phyloP scores from a whole-genome alignment of 2,797 vertebrate species.

The Esox masquinongy region DNA sequence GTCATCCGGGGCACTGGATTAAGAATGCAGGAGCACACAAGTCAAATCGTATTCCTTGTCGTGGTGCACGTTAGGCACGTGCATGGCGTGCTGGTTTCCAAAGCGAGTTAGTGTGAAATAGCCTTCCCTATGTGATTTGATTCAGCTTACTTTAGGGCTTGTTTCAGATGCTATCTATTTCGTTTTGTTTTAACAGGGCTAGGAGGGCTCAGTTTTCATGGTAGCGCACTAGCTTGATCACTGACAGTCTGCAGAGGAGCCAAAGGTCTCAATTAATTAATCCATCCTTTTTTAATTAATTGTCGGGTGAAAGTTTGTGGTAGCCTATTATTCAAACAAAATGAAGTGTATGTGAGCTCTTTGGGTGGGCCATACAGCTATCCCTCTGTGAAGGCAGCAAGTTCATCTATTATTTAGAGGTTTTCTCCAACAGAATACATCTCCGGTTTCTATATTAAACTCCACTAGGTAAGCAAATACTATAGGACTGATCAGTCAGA shows the following conservation, averaged over 20 bases:
- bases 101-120: constrained; percentile 38
- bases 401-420: constrained; percentile 82
- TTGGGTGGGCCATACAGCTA: constrained; percentile 50
- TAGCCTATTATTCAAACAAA: neutral
- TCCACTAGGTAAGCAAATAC: constrained; percentile 67
- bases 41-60: constrained; percentile 41
- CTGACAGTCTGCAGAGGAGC: neutral
- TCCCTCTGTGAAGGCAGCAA: constrained; percentile 71
- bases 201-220: neutral
- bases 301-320: neutral
- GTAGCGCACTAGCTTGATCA: neutral
- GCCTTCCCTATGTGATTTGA: constrained; percentile 35
- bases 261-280: neutral
- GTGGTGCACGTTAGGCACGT: constrained; percentile 41
- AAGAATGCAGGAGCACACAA: constrained; percentile 46
- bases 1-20: constrained; percentile 54
- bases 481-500: constrained; percentile 36
- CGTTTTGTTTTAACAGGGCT: neutral
- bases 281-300: neutral
- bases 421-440: constrained; percentile 73
- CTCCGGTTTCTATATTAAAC: constrained; percentile 78
- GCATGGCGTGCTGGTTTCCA: constrained; percentile 21
- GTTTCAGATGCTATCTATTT: neutral
- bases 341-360: constrained; percentile 11
- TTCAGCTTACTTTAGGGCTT: constrained; percentile 18